Evolutionary conservation across 35 echinoderm and acorn worm species (phyloP), one percentile per base, ranked within the genome.

Genomic region (Eucidaris tribuloides): DNA sequence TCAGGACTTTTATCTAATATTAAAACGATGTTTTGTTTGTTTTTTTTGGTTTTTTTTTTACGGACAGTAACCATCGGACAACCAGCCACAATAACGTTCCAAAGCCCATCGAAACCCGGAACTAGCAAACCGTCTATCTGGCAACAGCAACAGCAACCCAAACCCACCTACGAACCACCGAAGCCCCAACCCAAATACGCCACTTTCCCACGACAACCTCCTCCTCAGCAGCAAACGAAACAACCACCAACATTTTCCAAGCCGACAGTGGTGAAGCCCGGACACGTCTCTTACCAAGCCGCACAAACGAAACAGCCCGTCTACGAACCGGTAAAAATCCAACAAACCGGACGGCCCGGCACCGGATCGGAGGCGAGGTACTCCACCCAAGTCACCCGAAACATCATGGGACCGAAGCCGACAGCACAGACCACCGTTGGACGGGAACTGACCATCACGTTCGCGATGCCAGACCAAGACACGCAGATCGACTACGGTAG

Each of bases 391-490:
- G 34, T 56, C 41, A 40, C 17, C 11, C 19, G 32, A 37, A 36
- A 60, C 13, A 59, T 55, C 35, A 30, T 31, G 5, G 84, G 66
- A 18, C 82, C 62, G 20, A 74, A 52, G 48, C 48, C 48, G 9
- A 52, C 48, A 9, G 48, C n/a, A 29, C 42, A 66, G 41, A 74
- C 62, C 34, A 71, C 40, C 13, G 85, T 80, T 15, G 85, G 85
- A 0, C 56, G 78, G 60, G 85, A 88, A 40, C 58, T 88, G 32
- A 88, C 85, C 40, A 88, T 88, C 76, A 88, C 85, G 11, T 88
- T 88, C 27, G 85, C 76, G 30, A 44, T 74, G 41, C 68, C 68
- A 7, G 68, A 74, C 37, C 28, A 74, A 44, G 24, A 74, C 14
- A 74, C 33, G 34, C 36, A 74, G 68, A 40, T 74, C 28, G 68